Percentiles rank a stretch among this genome's conserved stretches.
Evolutionary conservation across 2,797 vertebrate genomes (phyloP).

Genomic region (Smutsia temminckii): DNA sequence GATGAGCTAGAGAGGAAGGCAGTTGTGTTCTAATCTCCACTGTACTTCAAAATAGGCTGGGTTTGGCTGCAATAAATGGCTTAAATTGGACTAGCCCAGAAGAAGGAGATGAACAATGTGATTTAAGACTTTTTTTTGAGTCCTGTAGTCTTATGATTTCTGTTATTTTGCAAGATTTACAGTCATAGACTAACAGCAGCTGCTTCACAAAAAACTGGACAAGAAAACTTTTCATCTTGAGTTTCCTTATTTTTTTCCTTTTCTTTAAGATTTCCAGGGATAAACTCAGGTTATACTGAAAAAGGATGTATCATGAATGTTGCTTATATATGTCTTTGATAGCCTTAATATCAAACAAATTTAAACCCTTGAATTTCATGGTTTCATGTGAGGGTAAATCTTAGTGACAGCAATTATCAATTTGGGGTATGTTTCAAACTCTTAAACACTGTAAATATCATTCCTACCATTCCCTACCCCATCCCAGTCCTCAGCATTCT

Average conservation of each 20-base stretch:
- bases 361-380: not conserved
- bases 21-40: slow-evolving; percentile 11
- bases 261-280: not conserved
- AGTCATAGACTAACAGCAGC: not conserved
- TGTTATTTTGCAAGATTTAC: slow-evolving; percentile 18
- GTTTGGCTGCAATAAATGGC: slow-evolving; percentile 29
- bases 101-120: not conserved
- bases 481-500: not conserved
- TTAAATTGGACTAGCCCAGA: slow-evolving; percentile 15
- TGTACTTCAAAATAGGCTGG: slow-evolving; percentile 64
- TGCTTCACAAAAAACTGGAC: not conserved
- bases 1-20: slow-evolving; percentile 33
- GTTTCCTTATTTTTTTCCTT: not conserved
- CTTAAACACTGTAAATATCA: not conserved
- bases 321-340: not conserved
- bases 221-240: slow-evolving; percentile 40
- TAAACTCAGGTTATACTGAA: not conserved
- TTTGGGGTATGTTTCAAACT: not conserved
- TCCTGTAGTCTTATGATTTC: not conserved
- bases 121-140: not conserved
- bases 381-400: not conserved
- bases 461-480: not conserved
- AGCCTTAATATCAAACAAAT: slow-evolving; percentile 5
- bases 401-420: not conserved
- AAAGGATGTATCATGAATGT: not conserved